phyloP scores from a whole-genome alignment of 1,140 invertebrate genomes.

The Asbolus verrucosus region DNA sequence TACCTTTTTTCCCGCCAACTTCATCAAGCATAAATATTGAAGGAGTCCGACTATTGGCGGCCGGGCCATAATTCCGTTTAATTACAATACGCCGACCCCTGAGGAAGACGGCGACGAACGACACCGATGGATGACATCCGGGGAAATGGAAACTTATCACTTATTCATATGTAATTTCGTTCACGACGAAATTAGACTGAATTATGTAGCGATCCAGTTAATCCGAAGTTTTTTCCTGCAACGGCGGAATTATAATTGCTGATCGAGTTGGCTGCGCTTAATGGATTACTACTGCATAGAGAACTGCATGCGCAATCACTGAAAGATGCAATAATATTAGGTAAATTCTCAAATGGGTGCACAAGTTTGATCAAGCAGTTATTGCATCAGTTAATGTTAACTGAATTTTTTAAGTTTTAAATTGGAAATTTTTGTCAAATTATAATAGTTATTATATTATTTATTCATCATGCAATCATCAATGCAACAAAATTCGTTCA shows the following conservation, averaged over 20 bases:
- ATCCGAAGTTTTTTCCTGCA: conserved; percentile 23
- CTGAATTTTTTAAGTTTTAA: too few species aligned
- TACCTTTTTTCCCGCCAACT: conserved; percentile 29
- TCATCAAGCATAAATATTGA: conserved; percentile 34
- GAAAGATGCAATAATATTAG: too few species aligned
- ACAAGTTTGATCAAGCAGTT: too few species aligned
- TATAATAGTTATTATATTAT: too few species aligned
- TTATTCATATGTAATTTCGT: conserved; percentile 54
- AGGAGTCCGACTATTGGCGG: conserved; percentile 21
- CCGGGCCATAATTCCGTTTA: conserved; percentile 35
- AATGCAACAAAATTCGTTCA: too few species aligned
- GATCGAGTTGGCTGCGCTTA: conserved; percentile 28
- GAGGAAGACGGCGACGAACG: background rate
- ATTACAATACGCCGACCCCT: conserved; percentile 16
- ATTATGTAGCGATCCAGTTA: conserved; percentile 52
- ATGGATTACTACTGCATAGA: too few species aligned
- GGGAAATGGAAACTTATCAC: conserved; percentile 51
- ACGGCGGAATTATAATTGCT: conserved; percentile 33
- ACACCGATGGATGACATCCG: conserved; percentile 39
- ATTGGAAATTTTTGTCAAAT: too few species aligned
- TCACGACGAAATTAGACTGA: conserved; percentile 52
- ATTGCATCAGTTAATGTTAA: too few species aligned
- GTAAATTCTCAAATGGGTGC: too few species aligned
- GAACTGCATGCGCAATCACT: too few species aligned
- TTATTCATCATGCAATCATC: too few species aligned